phyloP scores from a whole-genome alignment of 2,797 vertebrate genomes.

The Sardinella longiceps region DNA sequence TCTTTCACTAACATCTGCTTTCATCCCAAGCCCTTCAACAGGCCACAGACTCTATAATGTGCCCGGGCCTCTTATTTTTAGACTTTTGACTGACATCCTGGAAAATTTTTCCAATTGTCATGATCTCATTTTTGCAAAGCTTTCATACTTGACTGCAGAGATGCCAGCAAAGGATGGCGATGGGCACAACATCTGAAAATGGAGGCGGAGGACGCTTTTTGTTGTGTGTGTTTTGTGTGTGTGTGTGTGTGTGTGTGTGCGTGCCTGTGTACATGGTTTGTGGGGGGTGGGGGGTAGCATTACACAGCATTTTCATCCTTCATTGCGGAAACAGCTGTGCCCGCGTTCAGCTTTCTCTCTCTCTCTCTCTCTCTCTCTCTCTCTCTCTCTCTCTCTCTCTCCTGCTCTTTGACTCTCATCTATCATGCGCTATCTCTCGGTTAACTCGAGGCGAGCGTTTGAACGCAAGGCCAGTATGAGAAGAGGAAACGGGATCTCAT shows the following conservation, averaged over 20 bases:
- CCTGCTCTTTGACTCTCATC: slow-evolving; percentile 66
- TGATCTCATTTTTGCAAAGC: slow-evolving; percentile 67
- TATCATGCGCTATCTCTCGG: slow-evolving; percentile 63
- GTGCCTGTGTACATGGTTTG: not conserved
- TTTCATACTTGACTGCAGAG: slow-evolving; percentile 50
- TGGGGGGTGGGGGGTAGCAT: slow-evolving; percentile 30
- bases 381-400: slow-evolving; percentile 37
- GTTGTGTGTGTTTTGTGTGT: not conserved
- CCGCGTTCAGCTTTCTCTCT: slow-evolving; percentile 50
- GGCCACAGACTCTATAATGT: slow-evolving; percentile 63
- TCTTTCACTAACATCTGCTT: slow-evolving; percentile 40
- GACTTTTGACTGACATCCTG: slow-evolving; percentile 73
- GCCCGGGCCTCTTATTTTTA: slow-evolving; percentile 62
- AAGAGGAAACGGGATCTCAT: slow-evolving; percentile 71
- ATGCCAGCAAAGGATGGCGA: slow-evolving; percentile 56
- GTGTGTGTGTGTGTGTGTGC: not conserved
- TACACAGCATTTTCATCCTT: slow-evolving; percentile 70
- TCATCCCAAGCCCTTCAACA: slow-evolving; percentile 53
- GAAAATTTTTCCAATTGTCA: slow-evolving; percentile 75
- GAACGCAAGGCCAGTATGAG: slow-evolving; percentile 67
- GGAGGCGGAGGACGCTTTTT: slow-evolving; percentile 13
- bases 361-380: not conserved
- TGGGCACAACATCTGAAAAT: slow-evolving; percentile 46
- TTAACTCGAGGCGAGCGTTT: slow-evolving; percentile 66
- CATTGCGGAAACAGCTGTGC: slow-evolving; percentile 62